Base-by-base conservation (phyloP, 2,797 vertebrate species). In the Anguilla obscura region DNA sequence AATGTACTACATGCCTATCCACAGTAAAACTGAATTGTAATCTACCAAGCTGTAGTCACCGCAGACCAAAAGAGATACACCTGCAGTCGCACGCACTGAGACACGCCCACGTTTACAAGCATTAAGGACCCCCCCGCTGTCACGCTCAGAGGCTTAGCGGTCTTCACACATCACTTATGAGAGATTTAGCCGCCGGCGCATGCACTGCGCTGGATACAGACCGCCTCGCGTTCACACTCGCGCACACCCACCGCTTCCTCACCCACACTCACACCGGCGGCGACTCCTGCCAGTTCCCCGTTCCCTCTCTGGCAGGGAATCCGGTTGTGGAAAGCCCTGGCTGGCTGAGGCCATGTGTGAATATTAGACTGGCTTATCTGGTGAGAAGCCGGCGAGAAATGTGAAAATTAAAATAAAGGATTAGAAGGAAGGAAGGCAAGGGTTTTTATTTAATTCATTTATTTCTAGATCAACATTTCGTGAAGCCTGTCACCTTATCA, bases 281-380 rank as follows among this genome's bases (percentile, higher is more conserved):
- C 90, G 89, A 90, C 54, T 88, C 63, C 88, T 86, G 85, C 87
- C 85, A 87, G 88, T 87, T 89, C 56, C 89, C 71, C 63, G 85
- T 33, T 84, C 24, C 85, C 89, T 71, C 85, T 33, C 87, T 90
- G 90, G 89, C 87, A 88, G 88, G 86, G 85, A 85, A 85, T 83
- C 88, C 83, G 86, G 87, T 90, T 90, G 89, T 91, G 92, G 90
- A 91, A 89, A 90, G 90, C 89, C 89, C 89, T 74, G 88, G 90
- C 89, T 74, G 88, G 90, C 91, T 89, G 91, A 92, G 91, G 87
- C 92, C 89, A 90, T 91, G 90, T 94, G 93, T 92, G 93, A 95
- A 94, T 93, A 93, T 92, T 95, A 91, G 92, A 92, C 89, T 60
- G 89, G 94, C 91, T 94, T 95, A 94, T 94, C 93, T 92, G 93